Conservation (phyloP, 2,888 invertebrate genomes). For the Hedychridium roseum region DNA sequence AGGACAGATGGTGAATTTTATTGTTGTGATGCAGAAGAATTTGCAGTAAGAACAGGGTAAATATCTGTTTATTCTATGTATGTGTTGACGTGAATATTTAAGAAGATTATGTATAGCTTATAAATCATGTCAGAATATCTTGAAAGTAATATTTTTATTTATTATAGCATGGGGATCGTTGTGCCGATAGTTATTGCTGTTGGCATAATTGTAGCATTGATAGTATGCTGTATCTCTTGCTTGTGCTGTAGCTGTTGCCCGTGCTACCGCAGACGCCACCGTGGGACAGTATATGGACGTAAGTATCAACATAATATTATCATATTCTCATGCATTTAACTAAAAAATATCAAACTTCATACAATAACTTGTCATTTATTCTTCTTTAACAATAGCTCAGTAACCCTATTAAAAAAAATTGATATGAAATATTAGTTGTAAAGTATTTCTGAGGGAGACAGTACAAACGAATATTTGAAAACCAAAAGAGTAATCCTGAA, state of each 20-base stretch:
- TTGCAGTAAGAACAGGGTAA: slow-evolving; percentile 34
- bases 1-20: slow-evolving; percentile 17
- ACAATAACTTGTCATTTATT: no score
- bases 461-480: no score
- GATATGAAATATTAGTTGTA: no score
- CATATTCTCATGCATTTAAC: no score
- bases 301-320: slow-evolving; percentile 28
- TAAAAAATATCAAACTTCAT: no score
- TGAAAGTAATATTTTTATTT: slow-evolving; percentile 1
- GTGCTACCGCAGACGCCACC: slow-evolving; percentile 54
- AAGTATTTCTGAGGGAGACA: no score
- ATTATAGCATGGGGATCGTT: slow-evolving; percentile 36
- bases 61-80: not conserved
- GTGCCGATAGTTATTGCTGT: slow-evolving; percentile 27
- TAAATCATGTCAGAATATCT: not conserved
- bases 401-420: no score
- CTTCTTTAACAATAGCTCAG: no score
- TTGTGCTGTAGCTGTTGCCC: slow-evolving; percentile 57
- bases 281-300: slow-evolving; percentile 57
- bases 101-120: not conserved
- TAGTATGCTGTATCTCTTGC: slow-evolving; percentile 49
- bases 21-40: slow-evolving; percentile 41
- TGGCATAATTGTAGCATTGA: slow-evolving; percentile 27
- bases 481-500: no score
- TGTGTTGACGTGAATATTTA: not conserved